These are phyloP conservation scores for Agrochola lota DNA, from an alignment of 2,888 invertebrate species.

Conservation along the genomic window DNA sequence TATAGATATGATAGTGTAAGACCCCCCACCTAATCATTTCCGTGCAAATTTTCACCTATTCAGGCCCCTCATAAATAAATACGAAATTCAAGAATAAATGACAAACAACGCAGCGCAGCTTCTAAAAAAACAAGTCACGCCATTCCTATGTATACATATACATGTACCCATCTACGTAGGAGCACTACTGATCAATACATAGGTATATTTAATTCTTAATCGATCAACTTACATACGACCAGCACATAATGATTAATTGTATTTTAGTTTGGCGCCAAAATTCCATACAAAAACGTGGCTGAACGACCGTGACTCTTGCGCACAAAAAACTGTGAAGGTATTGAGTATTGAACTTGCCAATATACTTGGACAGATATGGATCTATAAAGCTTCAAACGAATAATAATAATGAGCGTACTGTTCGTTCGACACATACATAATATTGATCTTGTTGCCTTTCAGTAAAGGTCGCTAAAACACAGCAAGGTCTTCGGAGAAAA, in stretches of 20 bases:
- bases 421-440: constrained; percentile 43
- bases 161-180: constrained; percentile 62
- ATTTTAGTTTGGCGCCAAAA: constrained; percentile 87
- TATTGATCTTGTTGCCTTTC: constrained; percentile 69
- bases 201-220: constrained; percentile 48
- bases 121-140: constrained; percentile 73
- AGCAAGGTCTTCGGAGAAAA: constrained; percentile 71
- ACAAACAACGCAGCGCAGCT: constrained; percentile 64
- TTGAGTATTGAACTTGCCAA: constrained; percentile 68
- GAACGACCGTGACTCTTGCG: constrained; percentile 86
- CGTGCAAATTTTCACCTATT: constrained; percentile 75
- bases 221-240: constrained; percentile 43
- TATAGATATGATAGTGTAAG: too few species aligned
- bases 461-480: constrained; percentile 69
- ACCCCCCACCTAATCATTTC: constrained; percentile 61
- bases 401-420: constrained; percentile 57
- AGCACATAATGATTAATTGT: constrained; percentile 75
- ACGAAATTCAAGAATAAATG: constrained; percentile 74
- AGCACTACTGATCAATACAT: constrained; percentile 46
- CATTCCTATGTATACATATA: constrained; percentile 59
- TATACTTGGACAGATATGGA: constrained; percentile 51
- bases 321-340: constrained; percentile 75
- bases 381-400: constrained; percentile 48
- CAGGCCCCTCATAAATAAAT: constrained; percentile 82
- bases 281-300: constrained; percentile 85